phyloP scores from a whole-genome alignment of 2,797 vertebrate genomes.

The Coreius guichenoti region DNA sequence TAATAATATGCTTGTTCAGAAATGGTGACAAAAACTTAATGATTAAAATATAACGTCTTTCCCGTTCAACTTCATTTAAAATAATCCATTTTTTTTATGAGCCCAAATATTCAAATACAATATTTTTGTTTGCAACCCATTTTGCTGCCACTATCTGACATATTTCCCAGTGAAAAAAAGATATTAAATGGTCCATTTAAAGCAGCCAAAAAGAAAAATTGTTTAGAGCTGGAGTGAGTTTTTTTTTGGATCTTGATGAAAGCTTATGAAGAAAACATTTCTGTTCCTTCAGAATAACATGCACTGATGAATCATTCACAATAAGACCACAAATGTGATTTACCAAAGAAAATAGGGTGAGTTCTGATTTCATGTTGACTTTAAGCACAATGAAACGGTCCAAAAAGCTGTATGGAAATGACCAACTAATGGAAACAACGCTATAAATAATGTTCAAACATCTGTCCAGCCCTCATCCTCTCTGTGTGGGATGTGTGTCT shows the following conservation, averaged over 20 bases:
- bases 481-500: conserved; percentile 9
- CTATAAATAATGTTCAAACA: not conserved
- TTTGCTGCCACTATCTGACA: not conserved
- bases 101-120: no score
- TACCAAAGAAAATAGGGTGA: not conserved
- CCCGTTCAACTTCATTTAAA: not conserved
- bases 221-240: not conserved
- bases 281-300: not conserved
- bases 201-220: not conserved
- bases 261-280: not conserved
- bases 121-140: not conserved
- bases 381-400: not conserved
- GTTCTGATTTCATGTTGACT: not conserved
- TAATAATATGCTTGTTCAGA: no score
- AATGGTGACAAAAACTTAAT: not conserved
- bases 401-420: not conserved
- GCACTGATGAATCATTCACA: not conserved
- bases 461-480: not conserved
- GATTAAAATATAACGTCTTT: not conserved
- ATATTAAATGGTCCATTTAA: not conserved
- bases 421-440: not conserved
- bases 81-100: not conserved
- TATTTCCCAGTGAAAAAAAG: not conserved
- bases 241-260: not conserved
- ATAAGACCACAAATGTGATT: not conserved